A percentile compares a stretch with the other conserved stretches of the same genome.
Conservation (phyloP, 2,113 vertebrate genomes). For the Ranitomeya variabilis region DNA sequence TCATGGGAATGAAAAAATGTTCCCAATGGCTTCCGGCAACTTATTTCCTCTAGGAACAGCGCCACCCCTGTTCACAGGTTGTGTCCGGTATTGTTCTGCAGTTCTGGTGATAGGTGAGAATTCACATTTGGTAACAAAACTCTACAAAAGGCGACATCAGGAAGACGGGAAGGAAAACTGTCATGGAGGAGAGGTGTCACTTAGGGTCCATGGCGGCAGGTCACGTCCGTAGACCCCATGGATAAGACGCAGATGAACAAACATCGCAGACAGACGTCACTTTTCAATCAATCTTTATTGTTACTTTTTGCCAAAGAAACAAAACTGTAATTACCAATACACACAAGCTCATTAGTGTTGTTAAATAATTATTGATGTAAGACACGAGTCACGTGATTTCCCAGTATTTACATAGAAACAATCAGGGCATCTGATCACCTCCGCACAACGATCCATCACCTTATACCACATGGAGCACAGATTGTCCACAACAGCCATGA, state of each 20-base stretch:
- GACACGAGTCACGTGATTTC: neutral
- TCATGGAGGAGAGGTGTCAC: no score
- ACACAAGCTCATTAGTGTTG: conserved; percentile 23
- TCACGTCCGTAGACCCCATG: no score
- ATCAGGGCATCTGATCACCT: conserved; percentile 67
- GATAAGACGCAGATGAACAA: neutral
- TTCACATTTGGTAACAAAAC: no score
- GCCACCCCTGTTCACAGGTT: no score
- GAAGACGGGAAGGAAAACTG: no score
- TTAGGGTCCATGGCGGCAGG: no score
- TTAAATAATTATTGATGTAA: neutral
- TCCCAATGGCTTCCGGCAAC: no score
- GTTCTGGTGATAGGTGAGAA: no score
- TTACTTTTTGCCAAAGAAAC: neutral
- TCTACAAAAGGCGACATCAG: no score
- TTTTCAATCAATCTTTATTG: conserved; percentile 39
- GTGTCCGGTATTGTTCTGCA: no score
- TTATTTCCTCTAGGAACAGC: no score
- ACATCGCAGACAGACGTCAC: neutral
- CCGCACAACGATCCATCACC: conserved; percentile 65
- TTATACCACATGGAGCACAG: conserved; percentile 61
- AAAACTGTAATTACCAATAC: neutral
- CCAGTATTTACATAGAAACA: conserved; percentile 67
- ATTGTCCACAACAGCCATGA: conserved; percentile 18
- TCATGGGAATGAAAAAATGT: no score